Conservation (phyloP, 2,113 vertebrate genomes). For the Mandrillus leucophaeus region DNA sequence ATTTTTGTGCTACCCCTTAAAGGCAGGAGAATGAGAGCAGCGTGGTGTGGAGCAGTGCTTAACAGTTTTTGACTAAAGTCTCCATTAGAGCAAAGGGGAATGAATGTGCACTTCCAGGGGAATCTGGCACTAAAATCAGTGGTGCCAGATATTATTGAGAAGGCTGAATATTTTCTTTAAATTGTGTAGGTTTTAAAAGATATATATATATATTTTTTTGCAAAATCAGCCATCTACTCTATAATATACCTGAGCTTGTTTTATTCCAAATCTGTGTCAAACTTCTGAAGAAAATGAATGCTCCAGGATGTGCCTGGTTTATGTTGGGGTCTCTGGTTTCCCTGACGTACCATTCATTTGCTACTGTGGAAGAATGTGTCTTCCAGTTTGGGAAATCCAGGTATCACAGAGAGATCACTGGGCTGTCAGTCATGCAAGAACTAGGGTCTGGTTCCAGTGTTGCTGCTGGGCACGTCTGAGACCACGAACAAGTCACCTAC, state of each 20-base stretch:
- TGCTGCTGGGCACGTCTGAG: background rate
- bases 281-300: background rate
- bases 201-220: too few species aligned
- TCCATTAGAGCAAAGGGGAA: background rate
- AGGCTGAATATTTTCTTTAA: background rate
- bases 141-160: background rate
- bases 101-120: background rate
- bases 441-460: background rate
- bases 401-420: background rate
- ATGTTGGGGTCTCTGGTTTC: background rate
- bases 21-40: background rate
- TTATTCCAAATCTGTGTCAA: background rate
- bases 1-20: background rate
- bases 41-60: fast-evolving
- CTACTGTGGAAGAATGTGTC: background rate
- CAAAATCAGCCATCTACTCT: background rate
- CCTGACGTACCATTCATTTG: background rate
- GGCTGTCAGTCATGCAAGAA: background rate
- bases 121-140: background rate
- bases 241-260: background rate
- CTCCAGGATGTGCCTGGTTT: background rate
- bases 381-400: background rate
- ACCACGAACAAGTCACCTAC: background rate
- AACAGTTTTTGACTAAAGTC: background rate
- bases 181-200: background rate